Percentiles rank a stretch among this genome's conserved stretches.
phyloP scores from a whole-genome alignment of 2,797 vertebrate species.

The Graptemys geographica region DNA sequence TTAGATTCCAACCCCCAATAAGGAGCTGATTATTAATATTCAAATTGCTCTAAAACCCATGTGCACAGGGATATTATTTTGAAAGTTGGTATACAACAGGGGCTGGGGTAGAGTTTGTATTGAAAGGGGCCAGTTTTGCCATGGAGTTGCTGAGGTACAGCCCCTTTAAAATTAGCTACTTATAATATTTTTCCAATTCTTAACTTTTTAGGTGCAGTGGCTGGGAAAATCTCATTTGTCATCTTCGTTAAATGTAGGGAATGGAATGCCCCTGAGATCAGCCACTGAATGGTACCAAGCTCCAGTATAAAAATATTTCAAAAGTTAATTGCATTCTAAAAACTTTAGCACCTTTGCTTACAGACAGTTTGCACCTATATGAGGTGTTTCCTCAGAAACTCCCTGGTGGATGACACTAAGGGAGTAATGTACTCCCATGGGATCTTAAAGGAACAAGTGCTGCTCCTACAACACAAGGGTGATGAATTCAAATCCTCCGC shows the following conservation, averaged over 20 bases:
- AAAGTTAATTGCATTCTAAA: neutral
- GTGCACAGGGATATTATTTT: neutral
- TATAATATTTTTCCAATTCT: neutral
- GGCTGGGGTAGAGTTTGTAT: accelerated
- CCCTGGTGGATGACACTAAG: neutral
- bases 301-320: neutral
- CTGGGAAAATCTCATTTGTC: neutral
- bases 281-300: neutral
- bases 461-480: neutral
- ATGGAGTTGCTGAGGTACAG: neutral
- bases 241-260: neutral
- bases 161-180: neutral
- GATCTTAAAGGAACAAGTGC: accelerated
- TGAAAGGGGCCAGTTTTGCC: neutral
- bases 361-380: neutral
- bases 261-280: neutral
- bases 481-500: neutral
- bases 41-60: neutral
- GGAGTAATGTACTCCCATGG: accelerated
- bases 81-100: neutral
- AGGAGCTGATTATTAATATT: neutral
- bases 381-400: neutral
- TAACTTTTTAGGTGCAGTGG: neutral
- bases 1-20: neutral
- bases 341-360: neutral